Evolutionary conservation across 2,888 invertebrate species (phyloP), one percentile per base, ranked within the genome.

Genomic region (Diaprepes abbreviatus): DNA sequence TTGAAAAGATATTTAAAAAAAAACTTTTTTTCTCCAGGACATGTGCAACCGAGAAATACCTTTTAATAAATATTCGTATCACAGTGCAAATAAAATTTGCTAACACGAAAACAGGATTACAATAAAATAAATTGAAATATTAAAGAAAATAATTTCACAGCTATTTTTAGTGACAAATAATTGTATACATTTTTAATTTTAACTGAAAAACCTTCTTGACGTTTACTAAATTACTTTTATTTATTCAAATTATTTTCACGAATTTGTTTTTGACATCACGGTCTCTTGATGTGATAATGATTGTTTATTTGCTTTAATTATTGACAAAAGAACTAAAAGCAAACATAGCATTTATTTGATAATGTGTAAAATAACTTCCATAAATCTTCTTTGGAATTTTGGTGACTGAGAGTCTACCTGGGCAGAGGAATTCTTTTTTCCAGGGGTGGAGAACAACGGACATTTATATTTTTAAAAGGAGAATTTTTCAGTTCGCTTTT

Each of bases 341-440:
- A 64, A 69, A 69, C 43, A 69, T 50, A 45, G 55, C 60, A 28
- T 54, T 63, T 57, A 54, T 57, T 62, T 62, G 59, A 52, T 57
- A 64, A 64, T 58, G 43, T 67, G 50, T 50, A 52, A 40, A 60
- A 54, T 63, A 63, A 58, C 63, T 38, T 62, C 62, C 14, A 68
- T 68, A 63, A 63, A 57, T 63, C 55, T 62, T 66, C 54, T 43
- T 16, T 28, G 28, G 35, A 33, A 54, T 48, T 62, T 50, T 63
- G 68, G 68, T 68, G 68, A 68, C 63, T 57, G 48, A 12, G 24
- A 48, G 68, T 63, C 68, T 68, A 68, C 68, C 63, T 63, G 68
- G 19, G 12, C 43, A 9, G 33, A 31, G 19, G 54, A 54, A 52
- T 28, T 40, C 9, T 28, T 48, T 62, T 50, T 9, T 24, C 24